Percentiles rank a stretch among this genome's conserved stretches.
Evolutionary conservation across 2,797 vertebrate genomes (phyloP).

Genomic region (Thalassophryne amazonica): DNA sequence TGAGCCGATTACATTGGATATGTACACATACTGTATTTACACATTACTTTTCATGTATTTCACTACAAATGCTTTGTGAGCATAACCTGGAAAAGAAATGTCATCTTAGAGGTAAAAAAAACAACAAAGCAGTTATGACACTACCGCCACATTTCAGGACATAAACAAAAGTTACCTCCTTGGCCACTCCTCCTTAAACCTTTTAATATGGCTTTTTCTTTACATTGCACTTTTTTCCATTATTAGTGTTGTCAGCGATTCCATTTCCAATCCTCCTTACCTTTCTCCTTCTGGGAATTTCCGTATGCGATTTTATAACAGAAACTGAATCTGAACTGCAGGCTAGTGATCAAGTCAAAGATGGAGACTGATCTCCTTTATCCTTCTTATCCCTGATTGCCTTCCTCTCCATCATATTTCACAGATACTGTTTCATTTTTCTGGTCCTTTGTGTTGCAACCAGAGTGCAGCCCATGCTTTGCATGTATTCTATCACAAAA

Average conservation of each 20-base stretch:
- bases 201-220: conserved; percentile 34
- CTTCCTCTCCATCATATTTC: conserved; percentile 19
- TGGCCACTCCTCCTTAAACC: too few relatives aligned
- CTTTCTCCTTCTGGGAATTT: conserved; percentile 28
- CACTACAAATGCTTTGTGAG: too few relatives aligned
- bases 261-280: conserved; percentile 17
- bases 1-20: too few relatives aligned
- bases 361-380: conserved; percentile 71
- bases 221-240: conserved; percentile 18
- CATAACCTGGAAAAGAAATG: too few relatives aligned
- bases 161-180: too few relatives aligned
- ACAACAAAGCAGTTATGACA: too few relatives aligned
- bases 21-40: too few relatives aligned
- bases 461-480: conserved; percentile 56
- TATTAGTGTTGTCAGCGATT: conserved; percentile 23
- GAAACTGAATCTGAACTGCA: conserved; percentile 86
- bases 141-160: too few relatives aligned
- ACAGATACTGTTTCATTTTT: conserved; percentile 51
- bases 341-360: conserved; percentile 90
- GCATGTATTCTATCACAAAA: conserved; percentile 91
- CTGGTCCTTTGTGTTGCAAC: conserved; percentile 87
- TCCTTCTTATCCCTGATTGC: conserved; percentile 28
- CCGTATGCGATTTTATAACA: conserved; percentile 75
- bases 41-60: too few relatives aligned
- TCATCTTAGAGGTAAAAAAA: too few relatives aligned